Evolutionary conservation across 30 jellyfish, hydroid and myxozoan genomes (phyloP), one percentile per base, ranked within the genome.

Genomic region (Mastigias papua): DNA sequence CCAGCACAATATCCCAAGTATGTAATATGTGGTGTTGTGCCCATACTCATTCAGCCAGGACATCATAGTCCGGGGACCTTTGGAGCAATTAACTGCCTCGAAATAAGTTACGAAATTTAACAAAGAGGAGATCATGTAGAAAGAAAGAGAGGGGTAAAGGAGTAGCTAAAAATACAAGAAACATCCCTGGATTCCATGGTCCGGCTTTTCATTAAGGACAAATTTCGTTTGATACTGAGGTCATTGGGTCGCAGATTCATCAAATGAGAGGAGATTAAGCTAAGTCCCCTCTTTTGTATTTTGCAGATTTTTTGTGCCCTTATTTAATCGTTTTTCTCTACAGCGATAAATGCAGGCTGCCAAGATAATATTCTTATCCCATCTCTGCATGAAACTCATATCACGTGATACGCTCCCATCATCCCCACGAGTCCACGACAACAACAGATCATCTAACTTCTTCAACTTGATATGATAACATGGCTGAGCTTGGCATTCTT

Each of bases 221-320:
- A 7, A 5, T 26, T 19, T 17, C 42, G 74, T 63, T 7, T 35
- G 81, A 62, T 22, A 66, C 50, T 67, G 82, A 80, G 82, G 90
- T 80, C 90, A 66, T 34, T 22, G 90, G 90, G 90, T 80, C 90
- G 70, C 17, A 64, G 70, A 23, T 64, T 48, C 73, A 42, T 60
- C 70, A 80, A 80, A 80, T 49, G 90, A 80, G 73, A 60, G 81
- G 11, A 60, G 90, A 63, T 77, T 42, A 32, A 65, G 31, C 63
- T 70, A 42, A 80, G 34, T 48, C 80, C 80, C 49, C 80, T 80
- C 70, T 37, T 62, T 80, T 66, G 81, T 80, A 5, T 29, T 80
- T 28, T 23, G 69, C 76, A 61, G 81, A 80, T 61, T 34, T 75
- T 25, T 72, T 63, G 63, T 72, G 63, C 83, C 83, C 83, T 27